Conservation (phyloP, 2,113 vertebrate species). For the Otolemur garnettii region DNA sequence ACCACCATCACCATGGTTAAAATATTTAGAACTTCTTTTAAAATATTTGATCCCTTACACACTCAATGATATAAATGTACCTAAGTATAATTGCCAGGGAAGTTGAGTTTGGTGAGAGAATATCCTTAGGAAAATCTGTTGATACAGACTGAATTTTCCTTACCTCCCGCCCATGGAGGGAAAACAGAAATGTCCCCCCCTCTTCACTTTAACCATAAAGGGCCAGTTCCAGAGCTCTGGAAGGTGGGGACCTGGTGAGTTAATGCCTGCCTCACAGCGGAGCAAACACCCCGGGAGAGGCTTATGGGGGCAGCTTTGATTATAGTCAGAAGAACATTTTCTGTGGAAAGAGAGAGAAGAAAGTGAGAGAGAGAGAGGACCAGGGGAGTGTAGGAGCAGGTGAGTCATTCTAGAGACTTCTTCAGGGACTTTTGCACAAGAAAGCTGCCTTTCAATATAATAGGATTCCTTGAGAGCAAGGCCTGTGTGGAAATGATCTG, state of each 20-base stretch:
- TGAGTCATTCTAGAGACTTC: neutral
- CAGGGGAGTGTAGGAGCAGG: rapidly evolving
- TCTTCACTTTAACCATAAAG: neutral
- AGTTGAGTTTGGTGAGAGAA: neutral
- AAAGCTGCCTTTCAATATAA: rapidly evolving
- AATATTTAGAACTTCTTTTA: neutral
- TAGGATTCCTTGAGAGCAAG: neutral
- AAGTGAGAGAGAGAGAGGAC: neutral
- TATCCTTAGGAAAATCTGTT: neutral
- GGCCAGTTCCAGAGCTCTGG: neutral
- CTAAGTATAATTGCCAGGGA: neutral
- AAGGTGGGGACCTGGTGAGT: neutral
- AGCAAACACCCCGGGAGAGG: neutral
- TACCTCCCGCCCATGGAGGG: rapidly evolving
- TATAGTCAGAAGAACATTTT: neutral
- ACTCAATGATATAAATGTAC: neutral
- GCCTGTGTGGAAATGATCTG: neutral
- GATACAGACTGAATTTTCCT: neutral
- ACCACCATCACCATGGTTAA: neutral
- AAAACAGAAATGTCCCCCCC: rapidly evolving
- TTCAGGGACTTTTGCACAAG: neutral
- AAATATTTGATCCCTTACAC: neutral
- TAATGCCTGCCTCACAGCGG: neutral
- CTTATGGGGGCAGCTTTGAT: neutral
- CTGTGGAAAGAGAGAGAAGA: neutral